Evolutionary conservation across 2,797 vertebrate species (phyloP).

Genomic region (Megaceryle alcyon): DNA sequence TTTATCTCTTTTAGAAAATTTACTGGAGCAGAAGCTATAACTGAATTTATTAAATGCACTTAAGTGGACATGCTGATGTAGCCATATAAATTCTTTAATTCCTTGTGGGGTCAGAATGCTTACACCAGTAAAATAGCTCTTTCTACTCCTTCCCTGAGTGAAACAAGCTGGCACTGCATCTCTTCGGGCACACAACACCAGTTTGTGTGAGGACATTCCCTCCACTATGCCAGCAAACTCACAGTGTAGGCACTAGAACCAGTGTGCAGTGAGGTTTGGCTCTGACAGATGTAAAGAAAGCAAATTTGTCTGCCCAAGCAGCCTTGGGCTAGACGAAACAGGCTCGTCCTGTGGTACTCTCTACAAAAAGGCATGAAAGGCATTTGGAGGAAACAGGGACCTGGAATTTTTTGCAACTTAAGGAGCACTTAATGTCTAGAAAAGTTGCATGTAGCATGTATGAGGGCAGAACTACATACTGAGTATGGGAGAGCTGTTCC

Average conservation of each 20-base stretch:
- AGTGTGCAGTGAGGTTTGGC: not conserved
- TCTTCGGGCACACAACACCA: not conserved
- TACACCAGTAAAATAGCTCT: not conserved
- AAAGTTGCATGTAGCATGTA: not conserved
- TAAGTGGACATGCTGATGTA: not conserved
- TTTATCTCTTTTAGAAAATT: not conserved
- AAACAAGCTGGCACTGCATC: not conserved
- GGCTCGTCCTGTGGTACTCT: not conserved
- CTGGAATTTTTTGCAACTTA: not conserved
- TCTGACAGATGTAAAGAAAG: not conserved
- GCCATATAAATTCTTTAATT: not conserved
- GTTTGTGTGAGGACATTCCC: not conserved
- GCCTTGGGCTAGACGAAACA: not conserved
- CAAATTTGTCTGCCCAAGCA: not conserved
- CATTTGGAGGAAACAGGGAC: not conserved
- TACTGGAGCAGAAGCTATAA: not conserved
- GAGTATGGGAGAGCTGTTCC: not conserved
- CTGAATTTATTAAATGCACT: not conserved
- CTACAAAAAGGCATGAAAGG: not conserved
- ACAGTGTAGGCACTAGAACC: rapidly evolving
- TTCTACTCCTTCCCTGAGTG: not conserved
- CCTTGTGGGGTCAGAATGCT: not conserved
- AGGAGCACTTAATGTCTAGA: not conserved
- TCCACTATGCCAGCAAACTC: not conserved
- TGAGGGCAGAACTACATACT: not conserved